phyloP scores from a whole-genome alignment of 2,888 invertebrate genomes.

The Athalia circularis region DNA sequence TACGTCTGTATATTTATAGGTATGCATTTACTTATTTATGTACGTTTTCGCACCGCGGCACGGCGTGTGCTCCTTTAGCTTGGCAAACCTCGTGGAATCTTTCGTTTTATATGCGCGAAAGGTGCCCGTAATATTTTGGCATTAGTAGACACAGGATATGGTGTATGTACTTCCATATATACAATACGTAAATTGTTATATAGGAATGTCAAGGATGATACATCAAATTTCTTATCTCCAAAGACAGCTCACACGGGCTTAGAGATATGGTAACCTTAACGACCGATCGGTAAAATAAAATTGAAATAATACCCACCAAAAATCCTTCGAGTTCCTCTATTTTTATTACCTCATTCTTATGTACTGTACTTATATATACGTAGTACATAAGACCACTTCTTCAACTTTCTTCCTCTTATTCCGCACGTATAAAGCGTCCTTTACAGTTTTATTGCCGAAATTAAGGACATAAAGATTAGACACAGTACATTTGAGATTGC shows the following conservation, averaged over 20 bases:
- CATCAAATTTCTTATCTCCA: no score
- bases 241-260: no score
- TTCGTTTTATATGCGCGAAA: conserved; percentile 39
- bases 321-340: no score
- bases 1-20: conserved; percentile 28
- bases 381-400: no score
- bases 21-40: conserved; percentile 27
- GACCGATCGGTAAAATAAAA: no score
- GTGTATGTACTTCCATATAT: neutral
- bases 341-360: no score
- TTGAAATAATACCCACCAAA: no score
- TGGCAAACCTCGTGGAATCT: neutral
- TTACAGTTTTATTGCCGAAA: conserved; percentile 31
- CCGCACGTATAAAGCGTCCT: neutral
- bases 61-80: neutral
- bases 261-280: no score
- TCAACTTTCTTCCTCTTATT: neutral
- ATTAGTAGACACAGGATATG: conserved; percentile 10
- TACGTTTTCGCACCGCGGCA: conserved; percentile 27
- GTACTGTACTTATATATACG: no score
- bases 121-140: conserved; percentile 31
- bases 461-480: conserved; percentile 41
- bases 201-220: neutral
- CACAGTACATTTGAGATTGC: conserved; percentile 21
- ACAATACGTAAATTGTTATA: neutral